A percentile compares a stretch with the other conserved stretches of the same genome.
Conservation (phyloP, 2,113 vertebrate genomes). For the Dryoscopus gambensis region DNA sequence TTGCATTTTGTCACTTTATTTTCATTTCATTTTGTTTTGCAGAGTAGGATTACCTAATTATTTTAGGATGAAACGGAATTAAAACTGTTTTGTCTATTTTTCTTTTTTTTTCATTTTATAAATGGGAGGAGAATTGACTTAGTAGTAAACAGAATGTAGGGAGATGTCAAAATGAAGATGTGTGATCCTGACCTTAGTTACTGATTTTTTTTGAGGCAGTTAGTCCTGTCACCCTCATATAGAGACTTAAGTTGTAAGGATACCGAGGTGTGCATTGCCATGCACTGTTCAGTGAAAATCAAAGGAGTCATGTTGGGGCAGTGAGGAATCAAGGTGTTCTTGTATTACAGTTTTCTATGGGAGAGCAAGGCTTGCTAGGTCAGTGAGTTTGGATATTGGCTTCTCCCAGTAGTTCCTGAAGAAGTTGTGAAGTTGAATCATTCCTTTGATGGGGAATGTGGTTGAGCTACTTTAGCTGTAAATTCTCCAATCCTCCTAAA, state of each 20-base stretch:
- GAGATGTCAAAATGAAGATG: background rate
- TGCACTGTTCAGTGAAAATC: rapidly evolving
- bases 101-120: background rate
- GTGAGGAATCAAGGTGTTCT: background rate
- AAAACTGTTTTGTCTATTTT: background rate
- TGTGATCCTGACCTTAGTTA: background rate
- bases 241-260: background rate
- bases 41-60: background rate
- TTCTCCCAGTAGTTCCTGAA: background rate
- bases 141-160: background rate
- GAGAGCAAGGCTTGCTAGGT: background rate
- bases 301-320: background rate
- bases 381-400: background rate
- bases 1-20: background rate
- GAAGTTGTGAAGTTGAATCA: background rate
- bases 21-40: background rate
- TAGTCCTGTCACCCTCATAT: background rate
- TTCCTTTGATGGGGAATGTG: background rate
- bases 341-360: background rate
- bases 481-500: background rate
- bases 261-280: background rate
- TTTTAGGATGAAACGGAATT: background rate
- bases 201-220: background rate
- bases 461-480: background rate
- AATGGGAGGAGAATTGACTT: background rate